These are phyloP conservation scores for Palythoa grandiflora DNA, from an alignment of 92 coral and sea anemone genomes.

Conservation along the genomic window DNA sequence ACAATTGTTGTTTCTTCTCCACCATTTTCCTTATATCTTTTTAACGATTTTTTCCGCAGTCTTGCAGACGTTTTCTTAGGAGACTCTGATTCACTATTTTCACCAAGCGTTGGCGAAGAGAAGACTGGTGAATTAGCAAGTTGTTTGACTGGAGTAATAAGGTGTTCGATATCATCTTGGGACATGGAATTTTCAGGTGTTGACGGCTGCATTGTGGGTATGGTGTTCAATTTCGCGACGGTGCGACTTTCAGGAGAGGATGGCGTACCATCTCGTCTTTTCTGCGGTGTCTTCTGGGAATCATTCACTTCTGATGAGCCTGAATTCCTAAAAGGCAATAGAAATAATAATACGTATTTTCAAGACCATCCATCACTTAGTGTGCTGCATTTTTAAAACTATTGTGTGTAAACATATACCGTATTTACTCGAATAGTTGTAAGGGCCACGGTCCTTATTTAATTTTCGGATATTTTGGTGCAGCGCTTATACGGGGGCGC, in stretches of 20 bases:
- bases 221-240: not conserved
- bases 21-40: not conserved
- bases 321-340: constrained; percentile 5
- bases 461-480: too few relatives aligned
- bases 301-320: not conserved
- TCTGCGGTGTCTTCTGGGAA: not conserved
- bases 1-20: not conserved
- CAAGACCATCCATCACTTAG: not conserved
- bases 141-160: constrained; percentile 42
- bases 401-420: too few relatives aligned
- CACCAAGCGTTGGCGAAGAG: not conserved
- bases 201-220: not conserved
- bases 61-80: not conserved
- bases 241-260: not conserved
- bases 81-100: not conserved
- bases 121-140: constrained; percentile 8
- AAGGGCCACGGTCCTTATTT: too few relatives aligned
- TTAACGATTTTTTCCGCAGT: not conserved
- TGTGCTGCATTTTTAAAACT: not conserved
- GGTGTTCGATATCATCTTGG: constrained; percentile 11
- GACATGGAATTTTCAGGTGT: not conserved
- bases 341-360: not conserved
- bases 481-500: too few relatives aligned
- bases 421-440: too few relatives aligned
- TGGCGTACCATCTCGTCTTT: not conserved